Evolutionary conservation across 2,797 vertebrate species (phyloP).

Genomic region (Liasis olivaceus): DNA sequence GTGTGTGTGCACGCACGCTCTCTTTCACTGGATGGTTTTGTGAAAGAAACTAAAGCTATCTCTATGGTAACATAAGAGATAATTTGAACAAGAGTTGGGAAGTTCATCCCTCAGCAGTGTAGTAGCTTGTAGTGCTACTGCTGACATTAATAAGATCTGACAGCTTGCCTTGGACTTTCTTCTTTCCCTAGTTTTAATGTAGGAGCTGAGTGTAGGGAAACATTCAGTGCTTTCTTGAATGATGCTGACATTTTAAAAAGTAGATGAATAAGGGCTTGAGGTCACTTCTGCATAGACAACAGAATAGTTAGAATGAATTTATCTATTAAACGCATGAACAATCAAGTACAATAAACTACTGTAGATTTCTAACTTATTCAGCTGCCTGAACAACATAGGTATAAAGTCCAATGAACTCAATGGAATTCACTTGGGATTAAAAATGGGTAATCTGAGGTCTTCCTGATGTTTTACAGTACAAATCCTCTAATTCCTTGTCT

Average conservation of each 20-base stretch:
- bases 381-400: not conserved
- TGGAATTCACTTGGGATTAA: not conserved
- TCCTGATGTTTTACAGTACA: not conserved
- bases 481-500: not conserved
- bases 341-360: not conserved
- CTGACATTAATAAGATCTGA: slow-evolving; percentile 57
- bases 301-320: not conserved
- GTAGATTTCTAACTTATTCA: not conserved
- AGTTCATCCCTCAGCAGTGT: slow-evolving; percentile 53
- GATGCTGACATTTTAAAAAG: not conserved
- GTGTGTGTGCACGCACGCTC: not conserved
- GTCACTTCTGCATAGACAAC: not conserved
- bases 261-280: not conserved
- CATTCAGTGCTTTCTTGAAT: not conserved
- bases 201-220: not conserved
- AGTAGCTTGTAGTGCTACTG: slow-evolving; percentile 43
- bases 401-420: not conserved
- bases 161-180: slow-evolving; percentile 32
- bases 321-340: slow-evolving; percentile 2
- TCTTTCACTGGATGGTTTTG: slow-evolving; percentile 12
- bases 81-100: slow-evolving; percentile 50
- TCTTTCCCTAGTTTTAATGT: slow-evolving; percentile 37
- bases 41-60: slow-evolving; percentile 47
- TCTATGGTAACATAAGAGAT: slow-evolving; percentile 46
- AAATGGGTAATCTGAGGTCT: not conserved